Evolutionary conservation across 2,797 vertebrate genomes (phyloP).

Genomic region (Apogon talboti): DNA sequence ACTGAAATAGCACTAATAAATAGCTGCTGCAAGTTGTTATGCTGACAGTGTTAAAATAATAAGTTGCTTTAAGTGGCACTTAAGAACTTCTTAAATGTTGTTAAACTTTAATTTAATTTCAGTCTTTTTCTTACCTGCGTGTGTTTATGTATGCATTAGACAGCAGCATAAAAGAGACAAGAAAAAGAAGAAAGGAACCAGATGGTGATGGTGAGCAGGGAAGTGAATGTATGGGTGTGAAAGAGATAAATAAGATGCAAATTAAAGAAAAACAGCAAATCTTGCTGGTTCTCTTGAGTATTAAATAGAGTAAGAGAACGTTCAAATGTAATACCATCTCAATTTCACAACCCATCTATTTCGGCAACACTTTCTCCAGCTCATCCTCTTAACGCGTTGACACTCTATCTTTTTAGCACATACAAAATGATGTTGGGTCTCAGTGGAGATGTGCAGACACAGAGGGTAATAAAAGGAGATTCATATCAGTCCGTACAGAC

Average conservation of each 20-base stretch:
- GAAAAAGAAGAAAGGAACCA: not conserved
- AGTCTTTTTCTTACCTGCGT: constrained; percentile 50
- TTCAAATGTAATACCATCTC: constrained; percentile 75
- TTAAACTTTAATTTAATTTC: constrained; percentile 54
- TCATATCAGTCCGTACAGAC: constrained; percentile 40
- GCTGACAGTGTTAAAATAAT: constrained; percentile 51
- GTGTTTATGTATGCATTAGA: constrained; percentile 22
- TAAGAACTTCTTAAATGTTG: constrained; percentile 50
- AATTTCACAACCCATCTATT: constrained; percentile 81
- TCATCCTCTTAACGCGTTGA: constrained; percentile 74
- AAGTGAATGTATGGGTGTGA: constrained; percentile 40
- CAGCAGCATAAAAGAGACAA: not conserved
- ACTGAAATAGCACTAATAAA: constrained; percentile 47
- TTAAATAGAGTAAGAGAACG: constrained; percentile 70
- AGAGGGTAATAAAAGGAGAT: constrained; percentile 39
- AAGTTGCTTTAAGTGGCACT: constrained; percentile 45
- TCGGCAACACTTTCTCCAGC: constrained; percentile 71
- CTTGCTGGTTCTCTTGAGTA: constrained; percentile 66
- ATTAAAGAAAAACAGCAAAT: constrained; percentile 75
- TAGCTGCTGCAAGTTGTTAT: constrained; percentile 40
- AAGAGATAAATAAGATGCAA: constrained; percentile 67
- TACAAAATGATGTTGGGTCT: constrained; percentile 68
- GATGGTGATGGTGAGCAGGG: not conserved
- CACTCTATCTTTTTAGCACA: constrained; percentile 76
- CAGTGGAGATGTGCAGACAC: constrained; percentile 49